Evolutionary conservation across 2,888 invertebrate genomes (phyloP).

Genomic region (Epistrophella euchroma): DNA sequence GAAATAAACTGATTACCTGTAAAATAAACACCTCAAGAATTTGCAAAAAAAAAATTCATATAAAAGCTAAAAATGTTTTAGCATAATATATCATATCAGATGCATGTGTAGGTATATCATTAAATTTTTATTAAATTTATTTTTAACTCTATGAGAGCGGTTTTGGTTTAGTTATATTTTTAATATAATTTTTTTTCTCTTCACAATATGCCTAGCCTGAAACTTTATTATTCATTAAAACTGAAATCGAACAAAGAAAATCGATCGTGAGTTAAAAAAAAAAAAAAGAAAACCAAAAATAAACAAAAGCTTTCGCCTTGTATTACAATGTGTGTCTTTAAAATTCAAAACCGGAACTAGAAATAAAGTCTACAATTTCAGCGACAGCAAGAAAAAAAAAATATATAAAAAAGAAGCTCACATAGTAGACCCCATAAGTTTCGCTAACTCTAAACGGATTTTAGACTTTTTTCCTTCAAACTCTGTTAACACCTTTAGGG

Average conservation of each 20-base stretch:
- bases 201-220: not conserved
- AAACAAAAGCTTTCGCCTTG: not conserved
- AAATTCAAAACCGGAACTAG: not conserved
- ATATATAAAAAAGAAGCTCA: slow-evolving; percentile 7
- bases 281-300: not conserved
- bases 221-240: slow-evolving; percentile 24
- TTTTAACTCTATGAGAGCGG: slow-evolving; percentile 58
- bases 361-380: slow-evolving; percentile 1
- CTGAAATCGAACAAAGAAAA: slow-evolving; percentile 26
- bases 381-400: slow-evolving; percentile 9
- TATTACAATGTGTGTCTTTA: not conserved
- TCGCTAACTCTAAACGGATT: slow-evolving; percentile 26
- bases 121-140: not conserved
- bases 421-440: slow-evolving; percentile 41
- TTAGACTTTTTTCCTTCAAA: slow-evolving; percentile 30
- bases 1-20: no score
- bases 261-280: slow-evolving; percentile 7
- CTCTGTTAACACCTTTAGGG: slow-evolving; percentile 12
- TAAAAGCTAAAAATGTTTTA: not conserved
- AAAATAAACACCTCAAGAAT: no score
- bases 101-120: not conserved
- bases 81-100: not conserved
- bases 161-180: slow-evolving; percentile 66
- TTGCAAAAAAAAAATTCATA: no score
- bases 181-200: slow-evolving; percentile 46